Evolutionary conservation across 2,113 vertebrate genomes (phyloP).

Genomic region (Gymnocephalus cernua): DNA sequence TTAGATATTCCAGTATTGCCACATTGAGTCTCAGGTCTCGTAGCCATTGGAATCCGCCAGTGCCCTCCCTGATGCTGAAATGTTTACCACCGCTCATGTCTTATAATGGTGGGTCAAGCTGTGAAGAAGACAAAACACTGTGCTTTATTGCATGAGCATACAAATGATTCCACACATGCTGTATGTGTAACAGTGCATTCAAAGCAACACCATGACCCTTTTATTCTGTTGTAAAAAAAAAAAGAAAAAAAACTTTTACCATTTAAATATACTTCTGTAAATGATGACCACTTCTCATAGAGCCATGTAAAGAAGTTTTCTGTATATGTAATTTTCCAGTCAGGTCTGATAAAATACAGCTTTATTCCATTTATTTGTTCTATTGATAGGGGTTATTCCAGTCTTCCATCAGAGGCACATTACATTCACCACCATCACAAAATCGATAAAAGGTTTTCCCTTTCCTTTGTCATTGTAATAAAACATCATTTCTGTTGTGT

Average conservation of each 20-base stretch:
- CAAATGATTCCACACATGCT: conserved; percentile 7
- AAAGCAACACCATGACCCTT: neutral
- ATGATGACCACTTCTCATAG: neutral
- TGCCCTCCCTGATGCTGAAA: conserved; percentile 31
- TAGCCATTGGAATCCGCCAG: conserved; percentile 22
- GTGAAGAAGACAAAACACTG: conserved; percentile 16
- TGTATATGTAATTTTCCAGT: conserved; percentile 28
- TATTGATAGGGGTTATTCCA: conserved; percentile 53
- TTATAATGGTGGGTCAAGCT: conserved; percentile 51
- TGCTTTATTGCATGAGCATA: conserved; percentile 25
- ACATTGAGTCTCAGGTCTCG: conserved; percentile 33
- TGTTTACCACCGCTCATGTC: conserved; percentile 49
- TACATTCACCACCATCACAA: conserved; percentile 35
- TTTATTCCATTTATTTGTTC: conserved; percentile 46
- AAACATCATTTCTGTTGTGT: conserved; percentile 55
- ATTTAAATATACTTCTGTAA: conserved; percentile 10
- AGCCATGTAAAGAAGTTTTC: neutral
- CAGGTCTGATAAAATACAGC: conserved; percentile 30
- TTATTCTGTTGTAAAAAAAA: neutral
- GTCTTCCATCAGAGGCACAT: conserved; percentile 44
- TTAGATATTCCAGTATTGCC: conserved; percentile 30
- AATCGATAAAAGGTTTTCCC: conserved; percentile 66
- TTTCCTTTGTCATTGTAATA: conserved; percentile 49
- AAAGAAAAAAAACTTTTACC: conserved; percentile 10
- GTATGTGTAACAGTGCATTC: neutral